Conservation (phyloP, 2,888 invertebrate genomes). For the Sarcophaga subvicina region DNA sequence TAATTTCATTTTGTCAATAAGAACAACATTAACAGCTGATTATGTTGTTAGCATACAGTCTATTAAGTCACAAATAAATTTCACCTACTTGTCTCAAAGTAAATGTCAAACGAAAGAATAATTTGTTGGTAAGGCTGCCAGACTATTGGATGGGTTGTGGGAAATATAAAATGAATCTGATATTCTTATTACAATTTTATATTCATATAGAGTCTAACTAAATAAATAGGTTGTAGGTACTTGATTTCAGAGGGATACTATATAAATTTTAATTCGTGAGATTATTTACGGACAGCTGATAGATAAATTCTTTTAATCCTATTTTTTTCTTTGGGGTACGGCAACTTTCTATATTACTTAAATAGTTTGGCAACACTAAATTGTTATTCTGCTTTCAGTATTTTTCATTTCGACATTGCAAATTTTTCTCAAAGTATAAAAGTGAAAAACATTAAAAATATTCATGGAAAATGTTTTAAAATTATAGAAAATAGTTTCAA, state of each 20-base stretch:
- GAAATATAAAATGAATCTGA: no score
- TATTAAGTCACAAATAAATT: no score
- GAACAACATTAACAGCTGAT: not conserved
- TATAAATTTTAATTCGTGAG: no score
- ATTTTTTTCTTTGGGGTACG: not conserved
- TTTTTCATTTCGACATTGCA: slow-evolving; percentile 57
- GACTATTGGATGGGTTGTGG: not conserved
- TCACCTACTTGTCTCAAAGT: no score
- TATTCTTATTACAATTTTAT: no score
- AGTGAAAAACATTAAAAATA: slow-evolving; percentile 48
- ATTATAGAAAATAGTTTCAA: slow-evolving; percentile 28
- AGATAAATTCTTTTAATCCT: not conserved
- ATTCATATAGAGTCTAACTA: no score
- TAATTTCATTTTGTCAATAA: not conserved
- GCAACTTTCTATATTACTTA: not conserved
- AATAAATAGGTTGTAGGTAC: no score
- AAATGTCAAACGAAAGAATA: not conserved
- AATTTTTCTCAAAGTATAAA: slow-evolving; percentile 45
- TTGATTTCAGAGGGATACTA: no score
- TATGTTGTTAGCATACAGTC: not conserved
- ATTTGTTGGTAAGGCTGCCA: not conserved
- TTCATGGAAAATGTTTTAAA: slow-evolving; percentile 18
- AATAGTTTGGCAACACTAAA: slow-evolving; percentile 30
- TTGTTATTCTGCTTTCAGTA: slow-evolving; percentile 27
- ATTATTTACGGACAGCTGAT: no score